Conservation (phyloP, 2,797 vertebrate species). For the Triplophysa yarkandensis region DNA sequence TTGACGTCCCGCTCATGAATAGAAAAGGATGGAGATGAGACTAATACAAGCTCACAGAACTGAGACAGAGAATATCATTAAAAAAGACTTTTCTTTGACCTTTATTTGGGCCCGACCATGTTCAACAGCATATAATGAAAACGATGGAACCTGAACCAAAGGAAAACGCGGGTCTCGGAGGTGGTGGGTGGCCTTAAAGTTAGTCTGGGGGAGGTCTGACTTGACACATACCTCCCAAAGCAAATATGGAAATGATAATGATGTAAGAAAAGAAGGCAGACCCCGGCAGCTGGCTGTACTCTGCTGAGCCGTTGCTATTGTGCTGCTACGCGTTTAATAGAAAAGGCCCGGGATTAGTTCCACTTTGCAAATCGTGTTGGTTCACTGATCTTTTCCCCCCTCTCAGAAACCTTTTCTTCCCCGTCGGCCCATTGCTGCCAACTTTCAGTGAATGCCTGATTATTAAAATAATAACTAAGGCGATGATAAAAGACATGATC, state of each 20-base stretch:
- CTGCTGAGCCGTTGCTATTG: conserved; percentile 50
- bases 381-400: conserved; percentile 51
- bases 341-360: conserved; percentile 66
- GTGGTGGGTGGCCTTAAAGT: conserved; percentile 79
- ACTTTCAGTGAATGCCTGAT: conserved; percentile 58
- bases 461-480: conserved; percentile 54
- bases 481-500: conserved; percentile 45
- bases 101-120: conserved; percentile 41
- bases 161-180: conserved; percentile 37
- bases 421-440: conserved; percentile 36
- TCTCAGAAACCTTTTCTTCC: conserved; percentile 11
- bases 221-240: conserved; percentile 51
- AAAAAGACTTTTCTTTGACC: conserved; percentile 35
- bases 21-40: conserved; percentile 37
- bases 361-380: conserved; percentile 67
- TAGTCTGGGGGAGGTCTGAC: conserved; percentile 55
- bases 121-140: conserved; percentile 25
- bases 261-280: conserved; percentile 53
- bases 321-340: conserved; percentile 45
- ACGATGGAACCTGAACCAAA: conserved; percentile 3
- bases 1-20: conserved; percentile 39
- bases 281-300: conserved; percentile 55
- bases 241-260: conserved; percentile 65
- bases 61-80: conserved; percentile 28
- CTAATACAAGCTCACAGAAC: conserved; percentile 42